Evolutionary conservation across 2,888 invertebrate genomes (phyloP), one percentile per base, ranked within the genome.

Genomic region (Archips xylosteana): DNA sequence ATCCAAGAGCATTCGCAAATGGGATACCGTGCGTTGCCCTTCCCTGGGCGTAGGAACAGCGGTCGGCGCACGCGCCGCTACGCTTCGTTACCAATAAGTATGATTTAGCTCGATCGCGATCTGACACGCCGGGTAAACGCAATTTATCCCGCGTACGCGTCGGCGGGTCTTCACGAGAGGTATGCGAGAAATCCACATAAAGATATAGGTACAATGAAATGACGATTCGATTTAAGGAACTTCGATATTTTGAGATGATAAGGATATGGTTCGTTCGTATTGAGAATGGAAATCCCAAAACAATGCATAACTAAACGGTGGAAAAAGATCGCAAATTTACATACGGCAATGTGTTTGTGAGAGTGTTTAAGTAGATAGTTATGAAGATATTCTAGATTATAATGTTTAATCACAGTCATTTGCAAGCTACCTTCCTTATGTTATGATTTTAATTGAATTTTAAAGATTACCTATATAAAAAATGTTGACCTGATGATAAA

Each of bases 11-110:
- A 63, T 68, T 49, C 15, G 57, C 49, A 36, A 59, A 47, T 42
- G 15, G 36, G 54, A 62, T 57, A 3, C 36, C 64, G 64, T 51
- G 51, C 32, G 32, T n/a, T 47, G 36, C 36, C 42, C 47, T 59
- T 39, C 59, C 34, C 47, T 15, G 4, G 12, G 66, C 49, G n/a
- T 39, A 65, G 47, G 70, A 66, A 76, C 73, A 39, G 75, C 76
- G 75, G 67, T 70, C 76, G 61, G 85, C 84, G 87, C 88, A 85
- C 87, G 87, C 86, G 85, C 81, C 82, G 79, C 78, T 84, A 86
- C 86, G 89, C 87, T 91, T 91, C 89, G 88, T 90, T 91, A 90
- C 87, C 87, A 85, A 85, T 89, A 89, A 90, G 87, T 82, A 86
- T 91, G 91, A 91, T 91, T 91, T 90, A 91, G 78, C 81, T 83